Conservation (phyloP, 2,888 invertebrate genomes). For the Ochropleura leucogaster region DNA sequence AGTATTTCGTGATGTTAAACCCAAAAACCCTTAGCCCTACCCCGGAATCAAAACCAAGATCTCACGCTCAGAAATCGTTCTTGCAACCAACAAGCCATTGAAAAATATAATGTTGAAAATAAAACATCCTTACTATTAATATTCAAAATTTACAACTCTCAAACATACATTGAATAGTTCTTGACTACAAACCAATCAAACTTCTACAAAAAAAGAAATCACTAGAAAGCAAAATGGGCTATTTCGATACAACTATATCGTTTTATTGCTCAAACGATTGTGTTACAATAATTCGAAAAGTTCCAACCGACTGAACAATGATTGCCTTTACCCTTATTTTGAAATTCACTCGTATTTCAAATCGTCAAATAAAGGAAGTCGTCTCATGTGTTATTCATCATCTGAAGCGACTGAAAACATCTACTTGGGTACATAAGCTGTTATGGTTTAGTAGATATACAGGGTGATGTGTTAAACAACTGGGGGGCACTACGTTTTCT, state of each 20-base stretch:
- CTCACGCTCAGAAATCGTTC: too few species aligned
- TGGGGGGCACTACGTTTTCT: too few species aligned
- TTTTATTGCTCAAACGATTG: constrained; percentile 55
- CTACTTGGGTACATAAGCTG: constrained; percentile 47
- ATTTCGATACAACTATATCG: constrained; percentile 56
- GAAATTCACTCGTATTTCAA: constrained; percentile 74
- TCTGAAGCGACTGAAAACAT: constrained; percentile 64
- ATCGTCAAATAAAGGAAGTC: constrained; percentile 76
- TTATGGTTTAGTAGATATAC: constrained; percentile 37
- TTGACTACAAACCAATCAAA: constrained; percentile 45
- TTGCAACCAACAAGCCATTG: too few species aligned
- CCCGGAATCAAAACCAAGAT: too few species aligned
- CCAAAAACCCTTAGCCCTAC: too few species aligned
- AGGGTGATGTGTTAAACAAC: background rate
- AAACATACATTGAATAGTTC: background rate
- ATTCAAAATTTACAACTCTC: background rate
- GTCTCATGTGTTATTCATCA: constrained; percentile 80
- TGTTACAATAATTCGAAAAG: constrained; percentile 62
- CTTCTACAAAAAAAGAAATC: constrained; percentile 14
- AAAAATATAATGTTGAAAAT: too few species aligned
- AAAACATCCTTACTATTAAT: background rate
- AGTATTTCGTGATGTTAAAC: too few species aligned
- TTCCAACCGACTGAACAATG: constrained; percentile 61
- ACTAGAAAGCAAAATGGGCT: constrained; percentile 26
- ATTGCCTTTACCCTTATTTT: constrained; percentile 67